Evolutionary conservation across 1,140 invertebrate genomes (phyloP).

Genomic region (Drusus annulatus): DNA sequence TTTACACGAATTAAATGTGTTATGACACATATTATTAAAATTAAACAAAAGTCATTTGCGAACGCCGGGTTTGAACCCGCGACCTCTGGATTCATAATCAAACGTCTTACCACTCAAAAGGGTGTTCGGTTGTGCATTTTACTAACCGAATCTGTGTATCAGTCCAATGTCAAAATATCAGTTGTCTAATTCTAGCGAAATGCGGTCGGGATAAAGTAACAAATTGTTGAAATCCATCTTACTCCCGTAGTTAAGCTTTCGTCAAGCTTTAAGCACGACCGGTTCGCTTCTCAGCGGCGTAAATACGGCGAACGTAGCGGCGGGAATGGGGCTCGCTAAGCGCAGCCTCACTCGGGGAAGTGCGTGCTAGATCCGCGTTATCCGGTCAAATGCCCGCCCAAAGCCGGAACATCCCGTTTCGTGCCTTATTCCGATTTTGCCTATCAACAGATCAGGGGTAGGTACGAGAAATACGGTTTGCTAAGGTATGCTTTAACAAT

Average conservation of each 20-base stretch:
- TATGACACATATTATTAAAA: no score
- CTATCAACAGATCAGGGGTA: not conserved
- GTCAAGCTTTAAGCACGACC: not conserved
- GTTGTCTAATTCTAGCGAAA: not conserved
- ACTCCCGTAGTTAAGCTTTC: not conserved
- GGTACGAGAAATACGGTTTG: not conserved
- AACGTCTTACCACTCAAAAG: no score
- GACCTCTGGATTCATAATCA: no score
- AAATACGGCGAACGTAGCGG: not conserved
- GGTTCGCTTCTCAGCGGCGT: not conserved
- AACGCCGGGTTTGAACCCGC: no score
- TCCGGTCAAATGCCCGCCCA: conserved; percentile 18
- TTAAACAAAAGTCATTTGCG: no score
- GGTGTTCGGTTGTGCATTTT: no score
- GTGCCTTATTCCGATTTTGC: conserved; percentile 25
- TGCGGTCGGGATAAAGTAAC: not conserved
- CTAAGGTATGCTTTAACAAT: not conserved
- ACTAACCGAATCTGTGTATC: no score
- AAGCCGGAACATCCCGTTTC: not conserved
- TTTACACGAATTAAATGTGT: no score
- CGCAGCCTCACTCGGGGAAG: not conserved
- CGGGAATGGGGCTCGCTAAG: not conserved
- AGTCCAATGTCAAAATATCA: not conserved
- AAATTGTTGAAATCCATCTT: conserved; percentile 10
- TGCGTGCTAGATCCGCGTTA: conserved; percentile 6